Evolutionary conservation across 1,140 invertebrate species (phyloP), one percentile per base, ranked within the genome.

Genomic region (Caenorhabditis latens): DNA sequence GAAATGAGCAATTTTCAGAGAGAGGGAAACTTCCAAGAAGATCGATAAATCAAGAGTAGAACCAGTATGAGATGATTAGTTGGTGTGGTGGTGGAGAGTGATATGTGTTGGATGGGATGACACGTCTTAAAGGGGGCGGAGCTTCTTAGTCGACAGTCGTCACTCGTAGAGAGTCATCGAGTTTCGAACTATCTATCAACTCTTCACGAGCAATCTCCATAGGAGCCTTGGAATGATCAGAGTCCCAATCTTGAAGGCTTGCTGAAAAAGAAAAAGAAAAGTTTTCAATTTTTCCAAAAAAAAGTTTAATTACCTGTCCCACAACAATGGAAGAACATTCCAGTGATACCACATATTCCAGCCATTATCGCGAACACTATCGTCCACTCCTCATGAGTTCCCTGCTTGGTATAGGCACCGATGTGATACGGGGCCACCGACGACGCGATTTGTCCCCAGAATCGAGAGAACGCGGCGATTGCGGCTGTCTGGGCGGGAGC

Each of bases 401-500:
- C 88, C 55, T 87, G 67, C 67, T 61, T 53, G 13, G 86, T 86
- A 4, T n/a, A 32, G 8, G 71, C 67, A 32, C 86, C 86, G 46
- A 86, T 86, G 16, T 86, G 86, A 32, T 83, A 86, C 19, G 86
- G 86, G 7, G 86, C 50, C n/a, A 86, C 14, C 19, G 86, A 79
- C 19, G 86, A 71, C 9, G 86, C 86, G 11, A 86, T 65, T 53
- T 92, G 92, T 40, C 87, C 91, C 32, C 92, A 87, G 14, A 92
- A 84, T 61, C 92, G 88, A 46, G 86, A 91, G 75, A 93, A 92
- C 9, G 92, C 91, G 11, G 92, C 92, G 16, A 92, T 88, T 14
- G 90, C 90, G 4, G 91, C 88, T 16, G 91, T 92, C 75, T 92
- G 93, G 48, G 85, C 61, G 4, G 91, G 91, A 40, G 91, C 91